A percentile compares a stretch with the other conserved stretches of the same genome.
Conservation (phyloP, 2,888 invertebrate species). For the Harmothoe impar region DNA sequence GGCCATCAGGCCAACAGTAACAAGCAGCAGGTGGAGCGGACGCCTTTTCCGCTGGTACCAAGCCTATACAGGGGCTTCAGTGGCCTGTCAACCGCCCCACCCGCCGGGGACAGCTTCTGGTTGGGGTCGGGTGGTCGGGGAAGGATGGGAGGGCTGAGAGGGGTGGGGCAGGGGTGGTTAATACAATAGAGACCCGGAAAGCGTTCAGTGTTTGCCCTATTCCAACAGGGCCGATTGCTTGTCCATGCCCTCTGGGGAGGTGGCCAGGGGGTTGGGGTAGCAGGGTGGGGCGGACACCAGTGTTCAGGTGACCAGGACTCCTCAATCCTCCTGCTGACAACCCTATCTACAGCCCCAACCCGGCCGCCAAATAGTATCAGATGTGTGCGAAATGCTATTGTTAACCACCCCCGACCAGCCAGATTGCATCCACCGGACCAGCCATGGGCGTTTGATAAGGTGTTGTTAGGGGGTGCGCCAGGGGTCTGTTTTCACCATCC, state of each 20-base stretch:
- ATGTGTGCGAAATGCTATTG: slow-evolving; percentile 31
- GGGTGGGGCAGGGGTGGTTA: neutral
- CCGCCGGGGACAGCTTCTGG: too few relatives aligned
- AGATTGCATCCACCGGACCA: neutral
- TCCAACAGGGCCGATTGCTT: slow-evolving; percentile 22
- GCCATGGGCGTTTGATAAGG: slow-evolving; percentile 21
- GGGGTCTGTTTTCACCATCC: neutral
- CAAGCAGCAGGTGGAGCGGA: too few relatives aligned
- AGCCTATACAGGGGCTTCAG: too few relatives aligned
- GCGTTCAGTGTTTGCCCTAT: slow-evolving; percentile 9
- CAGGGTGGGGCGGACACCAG: neutral
- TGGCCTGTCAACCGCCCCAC: too few relatives aligned
- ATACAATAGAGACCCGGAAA: slow-evolving; percentile 2
- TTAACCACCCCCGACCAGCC: neutral
- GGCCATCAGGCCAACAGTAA: too few relatives aligned
- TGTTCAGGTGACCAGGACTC: neutral
- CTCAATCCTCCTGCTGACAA: neutral
- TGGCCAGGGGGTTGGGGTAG: neutral
- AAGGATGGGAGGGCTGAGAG: too few relatives aligned
- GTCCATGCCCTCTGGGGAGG: neutral
- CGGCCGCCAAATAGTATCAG: neutral
- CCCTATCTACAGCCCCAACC: neutral
- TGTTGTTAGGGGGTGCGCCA: neutral
- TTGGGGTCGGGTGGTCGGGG: too few relatives aligned
- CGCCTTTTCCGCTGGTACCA: too few relatives aligned